phyloP scores from a whole-genome alignment of 2,113 vertebrate genomes.

The Geothlypis trichas region DNA sequence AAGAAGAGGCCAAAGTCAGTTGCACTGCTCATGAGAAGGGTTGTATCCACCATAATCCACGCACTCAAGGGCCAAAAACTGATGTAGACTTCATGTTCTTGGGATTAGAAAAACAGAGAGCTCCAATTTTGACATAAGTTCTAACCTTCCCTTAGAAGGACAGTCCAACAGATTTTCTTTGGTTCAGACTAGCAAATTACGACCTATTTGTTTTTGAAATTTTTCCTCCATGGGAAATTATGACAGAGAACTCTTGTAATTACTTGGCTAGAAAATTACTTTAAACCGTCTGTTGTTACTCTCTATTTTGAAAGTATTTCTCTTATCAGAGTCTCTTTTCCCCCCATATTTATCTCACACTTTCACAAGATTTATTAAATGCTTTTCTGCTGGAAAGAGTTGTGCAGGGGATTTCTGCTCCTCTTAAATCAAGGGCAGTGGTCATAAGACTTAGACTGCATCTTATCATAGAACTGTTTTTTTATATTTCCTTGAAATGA shows the following conservation, averaged over 20 bases:
- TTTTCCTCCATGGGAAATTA: background rate
- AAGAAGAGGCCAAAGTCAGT: background rate
- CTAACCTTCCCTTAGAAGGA: background rate
- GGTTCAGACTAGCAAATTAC: background rate
- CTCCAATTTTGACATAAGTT: background rate
- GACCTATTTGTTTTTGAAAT: background rate
- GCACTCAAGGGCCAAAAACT: background rate
- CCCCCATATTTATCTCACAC: background rate
- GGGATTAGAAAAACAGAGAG: background rate
- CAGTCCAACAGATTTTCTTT: background rate
- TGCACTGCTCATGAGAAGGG: background rate
- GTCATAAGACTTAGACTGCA: background rate
- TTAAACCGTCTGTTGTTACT: background rate
- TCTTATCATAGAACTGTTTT: slow-evolving; percentile 7
- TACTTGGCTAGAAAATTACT: slow-evolving; percentile 1
- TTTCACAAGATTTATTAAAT: slow-evolving; percentile 42
- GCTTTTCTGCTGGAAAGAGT: background rate
- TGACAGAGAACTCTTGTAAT: background rate
- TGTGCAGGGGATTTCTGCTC: slow-evolving; percentile 21
- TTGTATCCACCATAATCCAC: background rate
- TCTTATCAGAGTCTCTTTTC: slow-evolving; percentile 17
- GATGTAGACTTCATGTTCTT: background rate
- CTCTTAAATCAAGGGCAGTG: slow-evolving; percentile 46
- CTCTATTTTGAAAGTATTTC: slow-evolving; percentile 1
- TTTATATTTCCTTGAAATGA: slow-evolving; percentile 11